A percentile compares a stretch with the other conserved stretches of the same genome.
Conservation (phyloP, 2,888 invertebrate genomes). For the Therioaphis trifolii region DNA sequence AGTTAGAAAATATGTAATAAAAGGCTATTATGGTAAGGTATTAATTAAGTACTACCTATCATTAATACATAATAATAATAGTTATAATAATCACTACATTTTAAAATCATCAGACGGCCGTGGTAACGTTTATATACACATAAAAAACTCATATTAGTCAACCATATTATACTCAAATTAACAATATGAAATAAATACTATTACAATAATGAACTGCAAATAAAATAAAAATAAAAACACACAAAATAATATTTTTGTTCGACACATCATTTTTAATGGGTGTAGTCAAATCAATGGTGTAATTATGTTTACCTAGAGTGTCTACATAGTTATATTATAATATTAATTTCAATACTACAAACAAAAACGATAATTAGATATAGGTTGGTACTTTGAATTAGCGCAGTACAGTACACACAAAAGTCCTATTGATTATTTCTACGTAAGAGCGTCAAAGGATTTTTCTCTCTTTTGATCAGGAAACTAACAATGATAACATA, state of each 20-base stretch:
- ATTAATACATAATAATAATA: too few relatives aligned
- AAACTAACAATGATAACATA: not conserved
- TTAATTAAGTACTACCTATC: too few relatives aligned
- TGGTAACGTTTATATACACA: not conserved
- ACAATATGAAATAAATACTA: not conserved
- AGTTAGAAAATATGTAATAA: too few relatives aligned
- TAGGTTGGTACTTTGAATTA: too few relatives aligned
- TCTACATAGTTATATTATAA: not conserved
- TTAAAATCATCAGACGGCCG: not conserved
- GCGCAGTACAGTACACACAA: not conserved
- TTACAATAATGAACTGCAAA: too few relatives aligned
- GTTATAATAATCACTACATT: not conserved
- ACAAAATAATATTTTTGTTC: too few relatives aligned
- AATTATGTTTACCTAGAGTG: not conserved
- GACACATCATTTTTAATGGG: too few relatives aligned
- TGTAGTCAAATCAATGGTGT: too few relatives aligned
- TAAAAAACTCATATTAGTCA: constrained; percentile 26
- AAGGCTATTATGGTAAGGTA: too few relatives aligned
- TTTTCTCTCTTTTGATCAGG: constrained; percentile 17
- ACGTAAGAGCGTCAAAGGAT: not conserved
- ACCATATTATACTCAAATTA: constrained; percentile 3
- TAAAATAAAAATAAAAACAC: too few relatives aligned
- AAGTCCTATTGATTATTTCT: not conserved
- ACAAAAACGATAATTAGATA: too few relatives aligned
- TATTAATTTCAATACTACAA: too few relatives aligned